phyloP scores from a whole-genome alignment of 2,113 vertebrate genomes.

The Phyllopteryx taeniolatus region DNA sequence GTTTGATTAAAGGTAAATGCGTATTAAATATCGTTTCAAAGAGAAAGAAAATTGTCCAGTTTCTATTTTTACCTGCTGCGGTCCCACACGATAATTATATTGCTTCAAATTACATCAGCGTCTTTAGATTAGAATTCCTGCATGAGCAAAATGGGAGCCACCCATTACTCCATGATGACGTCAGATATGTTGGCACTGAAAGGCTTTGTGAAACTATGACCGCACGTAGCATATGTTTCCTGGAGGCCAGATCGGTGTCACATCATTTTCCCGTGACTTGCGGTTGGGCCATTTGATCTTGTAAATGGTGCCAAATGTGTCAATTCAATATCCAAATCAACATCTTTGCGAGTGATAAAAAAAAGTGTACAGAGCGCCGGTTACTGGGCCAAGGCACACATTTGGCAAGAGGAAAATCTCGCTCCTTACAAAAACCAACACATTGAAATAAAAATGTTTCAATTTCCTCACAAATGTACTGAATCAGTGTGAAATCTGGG shows the following conservation, averaged over 20 bases:
- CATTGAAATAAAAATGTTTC: too few species aligned
- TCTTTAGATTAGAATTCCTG: slow-evolving; percentile 53
- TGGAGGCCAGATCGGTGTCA: slow-evolving; percentile 25
- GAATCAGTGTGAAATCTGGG: too few species aligned
- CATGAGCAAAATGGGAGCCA: slow-evolving; percentile 41
- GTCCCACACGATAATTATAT: slow-evolving; percentile 37
- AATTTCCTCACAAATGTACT: too few species aligned
- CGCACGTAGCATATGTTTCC: slow-evolving; percentile 57
- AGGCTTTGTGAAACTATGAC: slow-evolving; percentile 46
- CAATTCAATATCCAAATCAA: neutral
- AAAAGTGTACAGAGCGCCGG: too few species aligned
- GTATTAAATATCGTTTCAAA: neutral
- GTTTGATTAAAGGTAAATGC: too few species aligned
- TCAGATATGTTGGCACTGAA: slow-evolving; percentile 64
- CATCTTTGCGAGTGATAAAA: neutral
- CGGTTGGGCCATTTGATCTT: slow-evolving; percentile 9
- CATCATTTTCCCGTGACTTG: slow-evolving; percentile 21
- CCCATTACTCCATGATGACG: slow-evolving; percentile 74
- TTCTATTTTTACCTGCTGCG: neutral
- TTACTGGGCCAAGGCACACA: too few species aligned
- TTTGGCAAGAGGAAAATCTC: too few species aligned
- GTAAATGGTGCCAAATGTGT: slow-evolving; percentile 3
- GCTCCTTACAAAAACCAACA: too few species aligned
- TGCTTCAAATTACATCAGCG: slow-evolving; percentile 77
- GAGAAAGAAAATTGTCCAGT: neutral